phyloP scores from a whole-genome alignment of 2,113 vertebrate species.

The Conger conger region DNA sequence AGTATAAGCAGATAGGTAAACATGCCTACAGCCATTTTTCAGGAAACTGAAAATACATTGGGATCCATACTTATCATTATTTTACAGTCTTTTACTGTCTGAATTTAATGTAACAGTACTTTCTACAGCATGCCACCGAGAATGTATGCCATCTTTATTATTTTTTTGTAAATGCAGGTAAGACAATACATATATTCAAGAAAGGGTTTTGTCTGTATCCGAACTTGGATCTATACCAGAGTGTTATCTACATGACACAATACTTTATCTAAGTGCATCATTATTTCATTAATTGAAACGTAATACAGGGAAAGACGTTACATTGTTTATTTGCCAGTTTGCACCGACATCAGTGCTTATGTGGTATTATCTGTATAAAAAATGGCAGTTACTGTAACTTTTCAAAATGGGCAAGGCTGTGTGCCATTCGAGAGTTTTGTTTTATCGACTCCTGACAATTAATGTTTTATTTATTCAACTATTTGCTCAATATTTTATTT shows the following conservation, averaged over 20 bases:
- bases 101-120: too few species aligned
- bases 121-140: too few species aligned
- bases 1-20: too few species aligned
- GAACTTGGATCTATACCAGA: neutral
- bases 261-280: neutral
- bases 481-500: conserved; percentile 57
- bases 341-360: neutral
- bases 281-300: neutral
- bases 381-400: neutral
- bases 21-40: too few species aligned
- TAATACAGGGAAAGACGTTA: neutral
- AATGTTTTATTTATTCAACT: conserved; percentile 26
- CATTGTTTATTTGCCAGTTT: neutral
- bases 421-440: neutral
- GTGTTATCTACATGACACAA: neutral
- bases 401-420: neutral
- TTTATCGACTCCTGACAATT: neutral
- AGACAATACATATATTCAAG: neutral
- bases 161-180: conserved; percentile 14
- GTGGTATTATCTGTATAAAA: neutral
- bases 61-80: neutral
- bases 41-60: neutral
- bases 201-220: neutral
- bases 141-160: too few species aligned
- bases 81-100: neutral